Evolutionary conservation across 2,797 vertebrate genomes (phyloP).

Genomic region (Atherinosoma microstoma): DNA sequence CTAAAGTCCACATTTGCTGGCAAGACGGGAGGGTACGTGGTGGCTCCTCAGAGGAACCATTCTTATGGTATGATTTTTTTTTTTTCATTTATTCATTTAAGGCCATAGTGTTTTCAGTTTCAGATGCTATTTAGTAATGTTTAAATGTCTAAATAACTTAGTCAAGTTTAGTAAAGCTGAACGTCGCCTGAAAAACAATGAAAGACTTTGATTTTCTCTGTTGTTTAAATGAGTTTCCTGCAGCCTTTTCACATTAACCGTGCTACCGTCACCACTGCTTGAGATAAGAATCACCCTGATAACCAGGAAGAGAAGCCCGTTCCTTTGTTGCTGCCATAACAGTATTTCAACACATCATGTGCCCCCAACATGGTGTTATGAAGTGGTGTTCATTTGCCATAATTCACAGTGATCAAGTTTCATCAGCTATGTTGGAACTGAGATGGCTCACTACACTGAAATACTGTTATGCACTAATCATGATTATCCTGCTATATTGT

Average conservation of each 20-base stretch:
- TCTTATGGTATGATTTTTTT: no score
- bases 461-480: not conserved
- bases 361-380: not conserved
- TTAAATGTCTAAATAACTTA: no score
- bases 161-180: no score
- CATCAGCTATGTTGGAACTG: not conserved
- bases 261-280: no score
- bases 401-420: not conserved
- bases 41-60: not conserved
- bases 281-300: not conserved
- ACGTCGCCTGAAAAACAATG: no score
- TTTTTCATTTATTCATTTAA: no score
- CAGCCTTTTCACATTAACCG: no score
- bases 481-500: constrained; percentile 12
- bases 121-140: no score
- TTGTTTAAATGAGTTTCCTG: no score
- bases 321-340: not conserved
- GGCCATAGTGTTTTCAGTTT: no score
- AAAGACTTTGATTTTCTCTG: no score
- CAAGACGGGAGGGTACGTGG: not conserved
- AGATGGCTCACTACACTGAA: not conserved
- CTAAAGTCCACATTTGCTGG: not conserved
- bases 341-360: not conserved
- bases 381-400: not conserved
- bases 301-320: not conserved